These are phyloP conservation scores for Deilephila elpenor DNA, from an alignment of 2,888 invertebrate species.

Conservation along the genomic window DNA sequence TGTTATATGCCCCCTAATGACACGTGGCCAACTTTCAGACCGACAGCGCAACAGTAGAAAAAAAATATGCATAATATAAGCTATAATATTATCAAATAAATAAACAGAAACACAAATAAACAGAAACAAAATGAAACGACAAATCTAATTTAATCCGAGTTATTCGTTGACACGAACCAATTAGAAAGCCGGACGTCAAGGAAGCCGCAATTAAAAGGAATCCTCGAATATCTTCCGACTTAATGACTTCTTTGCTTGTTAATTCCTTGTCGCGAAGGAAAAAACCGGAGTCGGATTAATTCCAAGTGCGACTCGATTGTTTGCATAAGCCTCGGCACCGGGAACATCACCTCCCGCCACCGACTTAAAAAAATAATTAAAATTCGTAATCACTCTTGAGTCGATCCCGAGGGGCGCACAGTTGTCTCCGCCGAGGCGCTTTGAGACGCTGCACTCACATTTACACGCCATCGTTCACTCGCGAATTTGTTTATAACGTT, in stretches of 20 bases:
- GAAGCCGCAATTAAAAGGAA: constrained; percentile 82
- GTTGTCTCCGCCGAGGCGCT: constrained; percentile 59
- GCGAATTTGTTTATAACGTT: constrained; percentile 64
- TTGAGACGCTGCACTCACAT: constrained; percentile 11
- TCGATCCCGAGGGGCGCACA: constrained; percentile 69
- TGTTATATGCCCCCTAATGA: constrained; percentile 76
- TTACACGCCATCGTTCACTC: constrained; percentile 47
- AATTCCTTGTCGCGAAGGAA: constrained; percentile 83
- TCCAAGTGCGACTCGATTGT: constrained; percentile 85
- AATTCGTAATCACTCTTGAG: constrained; percentile 85
- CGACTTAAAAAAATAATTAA: constrained; percentile 85
- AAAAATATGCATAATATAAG: background rate
- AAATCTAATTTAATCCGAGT: constrained; percentile 72
- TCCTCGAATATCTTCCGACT: constrained; percentile 82
- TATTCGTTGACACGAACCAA: constrained; percentile 78
- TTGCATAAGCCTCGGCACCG: constrained; percentile 81
- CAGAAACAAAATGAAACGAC: constrained; percentile 44
- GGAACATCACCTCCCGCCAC: constrained; percentile 83
- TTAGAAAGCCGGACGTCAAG: constrained; percentile 78
- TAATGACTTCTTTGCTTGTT: constrained; percentile 85
- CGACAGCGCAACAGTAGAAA: background rate
- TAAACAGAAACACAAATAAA: no score
- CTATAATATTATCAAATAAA: no score
- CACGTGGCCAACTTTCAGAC: constrained; percentile 44
- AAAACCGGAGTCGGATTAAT: constrained; percentile 82